Base-by-base conservation (phyloP, 2,797 vertebrate species). In the Anabacerthia variegaticeps region DNA sequence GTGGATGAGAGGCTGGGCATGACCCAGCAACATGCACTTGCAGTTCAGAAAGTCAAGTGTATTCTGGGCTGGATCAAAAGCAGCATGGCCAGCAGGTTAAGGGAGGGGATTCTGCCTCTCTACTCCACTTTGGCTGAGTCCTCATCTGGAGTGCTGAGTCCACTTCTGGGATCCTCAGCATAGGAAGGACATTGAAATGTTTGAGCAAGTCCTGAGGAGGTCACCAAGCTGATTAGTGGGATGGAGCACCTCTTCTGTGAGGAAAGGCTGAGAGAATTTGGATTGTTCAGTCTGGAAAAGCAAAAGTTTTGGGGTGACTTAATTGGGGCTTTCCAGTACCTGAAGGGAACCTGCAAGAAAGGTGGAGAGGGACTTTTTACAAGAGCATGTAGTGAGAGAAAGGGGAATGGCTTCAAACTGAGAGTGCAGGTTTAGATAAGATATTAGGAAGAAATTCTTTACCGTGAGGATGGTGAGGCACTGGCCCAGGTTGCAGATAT, bases 1-100 rank as follows among this genome's bases (percentile, higher is more conserved):
- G 6, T 24, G 34, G 21, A 0, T 36, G 30, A 63, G 14, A 56
- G 26, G 41, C 12, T 41, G 66, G 14, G 36, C 41, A 36, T 39
- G 34, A 34, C 11, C 16, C 14, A 12, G 41, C 48, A 49, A 69
- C 14, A n/a, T 0, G 39, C 41, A 69, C 11, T 21, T 22, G 0
- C 48, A 69, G 20, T 24, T 30, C 36, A 65, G 51, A 65, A 2
- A 65, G 19, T 10, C 58, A 51, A 16, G 65, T 0, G 1, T 34
- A 10, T 26, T 32, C 49, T 48, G 48, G 30, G 48, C 27, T 72
- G 67, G 51, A 58, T 16, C 32, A 34, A 79, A 3, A 79, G 51
- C n/a, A 51, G 19, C 0, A 2, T 39, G 59, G 28, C 2, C 52
- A 79, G 51, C 44, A 73, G n/a, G 28, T 28, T 2, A 11, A 46